Evolutionary conservation across 2,797 vertebrate species (phyloP), one percentile per base, ranked within the genome.

Genomic region (Melanotaenia boesemani): DNA sequence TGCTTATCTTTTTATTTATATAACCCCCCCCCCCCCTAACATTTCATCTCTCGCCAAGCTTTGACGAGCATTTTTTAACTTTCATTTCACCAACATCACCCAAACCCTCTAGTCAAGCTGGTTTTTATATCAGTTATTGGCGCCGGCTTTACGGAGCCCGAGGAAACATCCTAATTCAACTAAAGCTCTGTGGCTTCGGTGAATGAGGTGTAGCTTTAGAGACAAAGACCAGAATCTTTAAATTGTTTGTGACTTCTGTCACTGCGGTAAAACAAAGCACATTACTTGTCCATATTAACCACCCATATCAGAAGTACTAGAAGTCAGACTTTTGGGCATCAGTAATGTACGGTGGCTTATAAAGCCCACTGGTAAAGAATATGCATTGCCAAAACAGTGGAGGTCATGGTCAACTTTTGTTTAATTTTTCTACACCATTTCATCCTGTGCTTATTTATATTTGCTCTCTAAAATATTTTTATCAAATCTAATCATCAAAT

Each of bases 11-110:
- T 20, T 8, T 9, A 48, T n/a, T 46, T 2, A 46, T 46, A 46
- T 1, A 46, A 46, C 18, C 1, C 5, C 39, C 15, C 0, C 10
- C 32, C 32, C 32, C 34, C 34, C 34, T 10, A 26, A 26, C 26
- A 26, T 26, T 26, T 26, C 26, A 26, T 26, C 26, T 26, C 26
- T 26, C 26, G 26, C 26, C 26, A 26, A 26, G 26, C 26, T 26
- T 26, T 26, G 26, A 26, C 26, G 26, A 86, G 63, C 2, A 88
- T 96, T 95, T 88, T 92, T 95, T 96, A 95, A 82, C 81, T 89
- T 91, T 95, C 88, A 94, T 96, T 95, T 94, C 94, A 93, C 93
- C 93, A 95, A 95, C 92, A 93, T 78, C 64, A 78, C 39, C 60
- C 52, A 41, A 78, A 65, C 70, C 69, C 58, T 41, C 72, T 87